Percentiles rank a stretch among this genome's conserved stretches.
Evolutionary conservation across 2,888 invertebrate species (phyloP).

Genomic region (Stomorhina lunata): DNA sequence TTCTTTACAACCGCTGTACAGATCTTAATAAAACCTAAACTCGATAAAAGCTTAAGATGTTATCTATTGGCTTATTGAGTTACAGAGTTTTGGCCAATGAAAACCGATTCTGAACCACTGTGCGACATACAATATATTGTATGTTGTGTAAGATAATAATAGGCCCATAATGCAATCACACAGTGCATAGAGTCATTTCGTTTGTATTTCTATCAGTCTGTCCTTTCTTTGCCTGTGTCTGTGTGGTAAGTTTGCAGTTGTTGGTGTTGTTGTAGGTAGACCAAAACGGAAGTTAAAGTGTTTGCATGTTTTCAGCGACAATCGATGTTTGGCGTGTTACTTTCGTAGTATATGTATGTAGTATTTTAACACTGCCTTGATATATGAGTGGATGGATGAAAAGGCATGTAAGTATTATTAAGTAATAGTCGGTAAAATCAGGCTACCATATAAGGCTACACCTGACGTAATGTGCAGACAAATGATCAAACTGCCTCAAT

Average conservation of each 20-base stretch:
- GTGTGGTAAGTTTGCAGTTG: background rate
- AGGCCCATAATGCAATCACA: conserved; percentile 46
- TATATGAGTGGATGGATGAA: background rate
- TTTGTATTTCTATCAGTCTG: background rate
- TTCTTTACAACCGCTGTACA: too few relatives aligned
- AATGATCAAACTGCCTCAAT: too few relatives aligned
- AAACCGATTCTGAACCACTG: too few relatives aligned
- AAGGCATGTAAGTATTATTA: background rate
- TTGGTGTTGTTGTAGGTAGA: conserved; percentile 38
- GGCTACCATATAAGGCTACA: background rate
- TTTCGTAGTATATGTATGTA: conserved; percentile 38
- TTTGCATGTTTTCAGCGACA: conserved; percentile 52
- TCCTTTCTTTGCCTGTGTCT: background rate
- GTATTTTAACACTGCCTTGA: too few relatives aligned
- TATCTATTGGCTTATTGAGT: too few relatives aligned
- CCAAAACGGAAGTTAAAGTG: conserved; percentile 53
- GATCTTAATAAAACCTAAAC: background rate
- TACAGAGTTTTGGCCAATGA: too few relatives aligned
- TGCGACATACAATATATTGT: too few relatives aligned
- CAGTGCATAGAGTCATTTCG: conserved; percentile 2
- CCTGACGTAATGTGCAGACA: too few relatives aligned
- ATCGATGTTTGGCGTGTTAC: conserved; percentile 53
- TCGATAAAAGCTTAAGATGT: too few relatives aligned
- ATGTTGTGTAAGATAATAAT: conserved; percentile 16
- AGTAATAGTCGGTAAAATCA: background rate